phyloP scores from a whole-genome alignment of 2,888 invertebrate genomes.

The Thumatha senex region DNA sequence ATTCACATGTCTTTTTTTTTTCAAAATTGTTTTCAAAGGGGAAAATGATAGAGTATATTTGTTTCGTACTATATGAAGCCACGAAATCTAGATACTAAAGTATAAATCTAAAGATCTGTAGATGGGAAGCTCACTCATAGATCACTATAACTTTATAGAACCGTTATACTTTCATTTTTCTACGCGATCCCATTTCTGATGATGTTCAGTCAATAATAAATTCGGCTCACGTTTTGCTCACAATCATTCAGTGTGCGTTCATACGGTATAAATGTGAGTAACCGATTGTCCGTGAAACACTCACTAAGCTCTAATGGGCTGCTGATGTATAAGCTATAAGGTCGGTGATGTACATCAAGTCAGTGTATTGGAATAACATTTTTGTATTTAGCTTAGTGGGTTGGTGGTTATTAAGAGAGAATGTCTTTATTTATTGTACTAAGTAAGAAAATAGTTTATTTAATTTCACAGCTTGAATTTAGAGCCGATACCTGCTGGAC shows the following conservation, averaged over 20 bases:
- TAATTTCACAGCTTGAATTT: no score
- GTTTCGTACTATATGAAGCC: no score
- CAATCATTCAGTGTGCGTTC: conserved; percentile 1
- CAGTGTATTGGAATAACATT: not conserved
- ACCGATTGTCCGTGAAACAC: conserved; percentile 22
- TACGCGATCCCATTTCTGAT: conserved; percentile 6
- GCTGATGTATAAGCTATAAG: not conserved
- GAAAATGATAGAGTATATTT: no score
- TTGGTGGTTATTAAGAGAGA: not conserved
- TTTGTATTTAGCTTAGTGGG: not conserved
- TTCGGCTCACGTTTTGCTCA: conserved; percentile 14
- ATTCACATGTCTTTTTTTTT: no score
- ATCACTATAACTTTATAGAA: not conserved
- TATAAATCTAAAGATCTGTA: no score
- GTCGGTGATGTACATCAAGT: not conserved
- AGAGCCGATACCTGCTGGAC: no score
- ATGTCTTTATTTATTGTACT: not conserved
- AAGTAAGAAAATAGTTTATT: no score
- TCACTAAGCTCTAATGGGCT: not conserved
- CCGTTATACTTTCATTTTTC: conserved; percentile 26
- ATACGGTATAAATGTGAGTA: conserved; percentile 9
- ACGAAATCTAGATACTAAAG: no score
- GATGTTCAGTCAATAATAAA: conserved; percentile 8
- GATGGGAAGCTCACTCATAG: no score
- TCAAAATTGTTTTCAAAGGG: no score